Evolutionary conservation across 2,888 invertebrate species (phyloP).

Genomic region (Sphinx pinastri): DNA sequence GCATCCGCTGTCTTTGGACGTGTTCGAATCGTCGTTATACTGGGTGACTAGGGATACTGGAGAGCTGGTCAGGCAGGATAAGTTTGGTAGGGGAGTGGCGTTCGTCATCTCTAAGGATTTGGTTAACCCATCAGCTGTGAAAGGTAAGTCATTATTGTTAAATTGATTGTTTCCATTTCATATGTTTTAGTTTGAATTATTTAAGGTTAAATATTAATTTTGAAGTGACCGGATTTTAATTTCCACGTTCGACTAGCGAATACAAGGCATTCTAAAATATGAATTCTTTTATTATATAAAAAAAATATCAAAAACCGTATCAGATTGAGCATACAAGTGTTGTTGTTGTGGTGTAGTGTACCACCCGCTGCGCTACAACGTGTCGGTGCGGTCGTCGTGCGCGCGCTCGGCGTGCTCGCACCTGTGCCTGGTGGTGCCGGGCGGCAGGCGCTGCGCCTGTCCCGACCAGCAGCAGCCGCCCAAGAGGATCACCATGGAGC

Average conservation of each 20-base stretch:
- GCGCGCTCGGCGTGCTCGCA: slow-evolving; percentile 91
- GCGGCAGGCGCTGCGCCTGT: slow-evolving; percentile 94
- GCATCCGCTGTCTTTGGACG: slow-evolving; percentile 94
- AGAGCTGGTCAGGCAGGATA: slow-evolving; percentile 95
- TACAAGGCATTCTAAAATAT: no score
- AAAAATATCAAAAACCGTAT: no score
- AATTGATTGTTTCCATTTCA: no score
- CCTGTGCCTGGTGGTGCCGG: slow-evolving; percentile 95
- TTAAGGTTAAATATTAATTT: no score
- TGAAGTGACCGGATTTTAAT: no score
- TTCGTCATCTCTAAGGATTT: slow-evolving; percentile 92
- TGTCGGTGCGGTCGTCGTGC: slow-evolving; percentile 86
- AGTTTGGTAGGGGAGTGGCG: slow-evolving; percentile 97
- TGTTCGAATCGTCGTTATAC: slow-evolving; percentile 96
- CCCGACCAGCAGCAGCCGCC: slow-evolving; percentile 87
- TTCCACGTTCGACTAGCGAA: no score
- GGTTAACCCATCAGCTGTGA: slow-evolving; percentile 93
- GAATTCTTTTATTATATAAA: no score
- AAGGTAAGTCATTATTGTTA: slow-evolving; percentile 75
- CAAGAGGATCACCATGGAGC: slow-evolving; percentile 85
- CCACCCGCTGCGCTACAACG: slow-evolving; percentile 93
- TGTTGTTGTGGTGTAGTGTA: slow-evolving; percentile 82
- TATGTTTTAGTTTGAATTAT: no score
- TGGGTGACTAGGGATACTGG: slow-evolving; percentile 97
- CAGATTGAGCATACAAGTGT: no score